Conservation (phyloP, 2,888 invertebrate genomes). For the Flexamia atlantica region DNA sequence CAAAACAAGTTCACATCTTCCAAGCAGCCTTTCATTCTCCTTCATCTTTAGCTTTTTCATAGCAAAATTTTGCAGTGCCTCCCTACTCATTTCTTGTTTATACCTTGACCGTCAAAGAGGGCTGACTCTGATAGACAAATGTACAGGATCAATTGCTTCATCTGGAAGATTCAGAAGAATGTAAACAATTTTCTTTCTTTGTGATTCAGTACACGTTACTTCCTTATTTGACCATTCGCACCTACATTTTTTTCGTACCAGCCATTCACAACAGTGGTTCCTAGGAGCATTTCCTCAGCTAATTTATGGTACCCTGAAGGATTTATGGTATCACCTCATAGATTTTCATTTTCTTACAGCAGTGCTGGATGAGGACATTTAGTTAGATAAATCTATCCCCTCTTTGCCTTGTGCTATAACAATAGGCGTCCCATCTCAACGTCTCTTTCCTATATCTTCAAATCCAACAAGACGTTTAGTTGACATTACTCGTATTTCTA, state of each 20-base stretch:
- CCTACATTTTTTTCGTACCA: slow-evolving; percentile 15
- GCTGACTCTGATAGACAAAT: slow-evolving; percentile 20
- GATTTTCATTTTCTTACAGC: slow-evolving; percentile 29
- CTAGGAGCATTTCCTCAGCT: slow-evolving; percentile 32
- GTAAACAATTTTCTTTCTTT: slow-evolving; percentile 9
- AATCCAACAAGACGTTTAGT: not conserved
- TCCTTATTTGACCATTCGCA: not conserved
- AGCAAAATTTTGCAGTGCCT: slow-evolving; percentile 28
- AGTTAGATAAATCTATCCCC: slow-evolving; percentile 39
- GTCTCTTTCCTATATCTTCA: not conserved
- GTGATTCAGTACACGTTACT: slow-evolving; percentile 20
- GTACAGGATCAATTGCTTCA: slow-evolving; percentile 1
- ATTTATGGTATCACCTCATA: slow-evolving; percentile 22
- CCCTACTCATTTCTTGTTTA: slow-evolving; percentile 16
- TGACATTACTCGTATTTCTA: not conserved
- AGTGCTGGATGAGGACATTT: slow-evolving; percentile 34
- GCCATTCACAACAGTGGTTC: slow-evolving; percentile 22
- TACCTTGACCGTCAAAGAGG: slow-evolving; percentile 18
- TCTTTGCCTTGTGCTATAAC: slow-evolving; percentile 30
- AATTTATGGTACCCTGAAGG: not conserved
- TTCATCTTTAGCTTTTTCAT: not conserved
- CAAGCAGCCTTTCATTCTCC: not conserved
- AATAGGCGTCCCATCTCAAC: not conserved
- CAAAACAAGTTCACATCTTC: slow-evolving; percentile 8
- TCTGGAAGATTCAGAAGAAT: slow-evolving; percentile 3